Base-by-base conservation (phyloP, 2,113 vertebrate genomes). In the Oostethus manadensis region DNA sequence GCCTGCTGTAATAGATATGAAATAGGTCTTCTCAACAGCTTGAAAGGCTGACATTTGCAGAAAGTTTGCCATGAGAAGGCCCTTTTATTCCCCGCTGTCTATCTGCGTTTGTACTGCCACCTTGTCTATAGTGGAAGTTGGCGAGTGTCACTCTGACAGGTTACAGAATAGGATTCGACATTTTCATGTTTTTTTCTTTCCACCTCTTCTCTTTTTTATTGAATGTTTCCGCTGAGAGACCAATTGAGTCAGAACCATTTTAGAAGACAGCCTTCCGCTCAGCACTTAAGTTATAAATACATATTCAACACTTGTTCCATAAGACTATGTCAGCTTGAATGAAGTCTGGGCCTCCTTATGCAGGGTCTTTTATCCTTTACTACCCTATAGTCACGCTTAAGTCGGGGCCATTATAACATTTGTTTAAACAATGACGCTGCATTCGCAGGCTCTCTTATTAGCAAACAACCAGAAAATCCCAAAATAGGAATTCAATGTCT, bases 1-100 rank as follows among this genome's bases (percentile, higher is more conserved):
- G 89, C 87, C 88, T 89, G 89, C 83, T 91, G 89, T 90, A 91
- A 90, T 89, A 91, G 89, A 92, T 92, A 92, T 90, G 90, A 90
- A 90, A 92, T 87, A 76, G 88, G 89, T 86, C 88, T 91, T 89
- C 90, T 92, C 89, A 82, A 88, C 84, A 82, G 77, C 88, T 86
- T 91, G 86, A 90, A 92, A 92, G 86, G 87, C 82, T 91, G 89
- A 92, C 90, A 90, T 91, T 91, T 90, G 73, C 83, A 79, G 79
- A 89, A 90, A 90, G 90, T 91, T 92, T 90, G 87, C 89, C 87
- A 87, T 68, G 80, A 90, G 89, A 87, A 88, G 86, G 67, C 70
- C 87, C 88, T 90, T 88, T 91, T 90, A 89, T 90, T 88, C 86
- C 79, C 70, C 67, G 70, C 71, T 82, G 82, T 86, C 89, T 88